Base-by-base conservation (phyloP, 2,888 invertebrate genomes). In the Yponomeuta plumbellus region DNA sequence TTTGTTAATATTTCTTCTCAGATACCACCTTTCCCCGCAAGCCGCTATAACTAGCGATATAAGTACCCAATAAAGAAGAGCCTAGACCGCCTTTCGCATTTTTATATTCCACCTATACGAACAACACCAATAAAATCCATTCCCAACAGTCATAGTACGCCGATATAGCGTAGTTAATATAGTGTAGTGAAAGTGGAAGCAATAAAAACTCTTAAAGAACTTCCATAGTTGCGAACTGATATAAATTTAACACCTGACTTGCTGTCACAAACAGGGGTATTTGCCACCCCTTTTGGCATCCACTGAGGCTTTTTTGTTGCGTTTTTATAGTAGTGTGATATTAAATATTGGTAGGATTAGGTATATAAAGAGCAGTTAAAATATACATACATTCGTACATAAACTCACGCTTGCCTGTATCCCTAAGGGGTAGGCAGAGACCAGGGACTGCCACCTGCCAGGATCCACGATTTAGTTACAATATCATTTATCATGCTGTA, bases 191-290 rank as follows among this genome's bases (percentile, higher is more conserved):
- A 61, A 40, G 40, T 20, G 67, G 72, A 61, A 13, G 73, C 73
- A 75, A 77, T 75, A 77, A 80, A 80, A 82, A 82, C 83, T 81
- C 80, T 69, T 17, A 52, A 72, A 70, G 64, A 75, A 73, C 75
- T 76, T 76, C 76, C 75, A 52, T 52, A 52, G 44, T 73, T 75
- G 73, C 73, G 21, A 63, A 77, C 74, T 77, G 71, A 72, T 79
- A 84, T 85, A 85, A 85, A 84, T 84, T 80, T 80, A 80, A 82
- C 85, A 85, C 85, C 84, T 84, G 85, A 81, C 84, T 69, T 70
- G 70, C 59, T 64, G 62, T 56, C 66, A 67, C 68, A 68, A 52
- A 57, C 67, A 63, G 34, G 13, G n/a, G n/a, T n/a, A n/a, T n/a
- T n/a, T n/a, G n/a, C 13, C 34, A 61, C 61, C 34, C 34, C 39